phyloP scores from a whole-genome alignment of 2,888 invertebrate genomes.

The Zygothrica quintamaculata region DNA sequence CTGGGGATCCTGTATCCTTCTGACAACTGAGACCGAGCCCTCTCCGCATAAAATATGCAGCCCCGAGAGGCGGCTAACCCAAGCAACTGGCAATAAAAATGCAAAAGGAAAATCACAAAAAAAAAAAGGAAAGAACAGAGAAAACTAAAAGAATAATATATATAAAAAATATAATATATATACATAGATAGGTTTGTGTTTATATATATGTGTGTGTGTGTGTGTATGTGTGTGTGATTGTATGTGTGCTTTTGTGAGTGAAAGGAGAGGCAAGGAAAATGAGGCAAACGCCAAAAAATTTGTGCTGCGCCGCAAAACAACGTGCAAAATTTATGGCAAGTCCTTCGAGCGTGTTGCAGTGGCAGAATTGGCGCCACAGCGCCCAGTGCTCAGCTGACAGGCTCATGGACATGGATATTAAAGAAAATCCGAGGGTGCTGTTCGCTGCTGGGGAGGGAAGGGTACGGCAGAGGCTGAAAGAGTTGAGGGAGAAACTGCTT shows the following conservation, averaged over 20 bases:
- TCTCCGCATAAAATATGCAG: conserved; percentile 62
- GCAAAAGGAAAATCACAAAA: conserved; percentile 7
- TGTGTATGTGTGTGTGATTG: neutral
- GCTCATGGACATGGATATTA: neutral
- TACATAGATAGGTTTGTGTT: conserved; percentile 20
- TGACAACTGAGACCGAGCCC: conserved; percentile 31
- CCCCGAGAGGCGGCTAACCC: conserved; percentile 52
- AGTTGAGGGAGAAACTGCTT: no score
- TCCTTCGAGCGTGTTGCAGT: conserved; percentile 62
- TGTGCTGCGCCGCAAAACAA: conserved; percentile 64
- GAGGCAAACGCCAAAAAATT: conserved; percentile 33
- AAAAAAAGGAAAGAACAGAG: conserved; percentile 13
- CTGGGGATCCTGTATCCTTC: neutral
- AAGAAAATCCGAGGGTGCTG: neutral
- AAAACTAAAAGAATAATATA: conserved; percentile 2
- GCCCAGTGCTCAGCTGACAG: conserved; percentile 1
- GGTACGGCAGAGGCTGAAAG: no score
- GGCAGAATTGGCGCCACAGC: conserved; percentile 49
- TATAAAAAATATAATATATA: conserved; percentile 18
- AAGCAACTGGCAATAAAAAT: conserved; percentile 47
- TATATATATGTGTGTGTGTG: neutral
- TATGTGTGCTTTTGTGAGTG: neutral
- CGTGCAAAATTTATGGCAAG: conserved; percentile 69
- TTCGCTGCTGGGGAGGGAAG: no score
- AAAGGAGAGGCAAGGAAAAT: conserved; percentile 11